These are phyloP conservation scores for Leptonema lineaticorne DNA, from an alignment of 1,140 invertebrate species.

Conservation along the genomic window DNA sequence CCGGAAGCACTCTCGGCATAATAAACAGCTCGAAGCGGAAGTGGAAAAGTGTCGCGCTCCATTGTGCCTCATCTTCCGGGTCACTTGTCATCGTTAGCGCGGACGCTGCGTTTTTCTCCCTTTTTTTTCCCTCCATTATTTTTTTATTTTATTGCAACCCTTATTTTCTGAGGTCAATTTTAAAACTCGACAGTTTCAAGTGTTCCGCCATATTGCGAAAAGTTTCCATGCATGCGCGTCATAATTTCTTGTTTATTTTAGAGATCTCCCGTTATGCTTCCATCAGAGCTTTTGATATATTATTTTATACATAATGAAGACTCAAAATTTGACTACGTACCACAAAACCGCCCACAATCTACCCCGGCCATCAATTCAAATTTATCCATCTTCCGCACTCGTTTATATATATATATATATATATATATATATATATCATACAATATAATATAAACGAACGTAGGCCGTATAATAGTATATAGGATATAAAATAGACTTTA, in stretches of 20 bases:
- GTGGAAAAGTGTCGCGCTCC: no score
- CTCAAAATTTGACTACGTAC: conserved; percentile 9
- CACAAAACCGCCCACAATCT: no score
- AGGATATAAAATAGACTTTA: no score
- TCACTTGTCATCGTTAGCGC: conserved; percentile 31
- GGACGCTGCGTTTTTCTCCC: conserved; percentile 39
- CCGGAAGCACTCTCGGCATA: no score
- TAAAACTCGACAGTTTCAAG: neutral
- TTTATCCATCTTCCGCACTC: neutral
- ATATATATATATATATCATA: no score
- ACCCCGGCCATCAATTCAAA: conserved; percentile 6
- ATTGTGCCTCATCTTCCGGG: neutral
- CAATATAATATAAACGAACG: no score
- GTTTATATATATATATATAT: neutral
- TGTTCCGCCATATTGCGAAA: neutral
- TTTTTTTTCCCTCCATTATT: no score
- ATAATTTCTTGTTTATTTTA: conserved; percentile 27
- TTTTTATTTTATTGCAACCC: no score
- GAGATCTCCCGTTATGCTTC: neutral
- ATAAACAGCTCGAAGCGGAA: no score
- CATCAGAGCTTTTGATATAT: no score
- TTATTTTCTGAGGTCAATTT: conserved; percentile 4
- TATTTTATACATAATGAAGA: neutral
- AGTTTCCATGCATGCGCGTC: neutral
- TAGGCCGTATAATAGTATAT: no score